phyloP scores from a whole-genome alignment of 2,888 invertebrate species.

The Poecilus cupreus region DNA sequence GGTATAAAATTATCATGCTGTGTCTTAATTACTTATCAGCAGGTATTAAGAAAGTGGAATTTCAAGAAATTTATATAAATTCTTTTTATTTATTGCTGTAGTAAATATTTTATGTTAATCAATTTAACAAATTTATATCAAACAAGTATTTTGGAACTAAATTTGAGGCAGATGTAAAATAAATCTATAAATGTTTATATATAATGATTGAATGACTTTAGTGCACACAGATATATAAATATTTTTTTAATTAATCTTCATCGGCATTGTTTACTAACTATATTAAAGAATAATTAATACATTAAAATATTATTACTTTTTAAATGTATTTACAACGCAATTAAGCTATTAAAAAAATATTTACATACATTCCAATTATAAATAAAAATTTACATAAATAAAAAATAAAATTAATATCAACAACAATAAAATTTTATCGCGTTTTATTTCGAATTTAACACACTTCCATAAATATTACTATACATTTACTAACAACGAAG shows the following conservation, averaged over 20 bases:
- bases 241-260: constrained; percentile 20
- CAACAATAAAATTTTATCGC: constrained; percentile 27
- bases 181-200: background rate
- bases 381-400: constrained; percentile 24
- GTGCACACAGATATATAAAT: constrained; percentile 2
- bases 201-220: constrained; percentile 23
- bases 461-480: background rate
- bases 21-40: constrained; percentile 32
- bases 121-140: too few species aligned
- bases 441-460: constrained; percentile 5
- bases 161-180: background rate
- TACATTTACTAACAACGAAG: background rate
- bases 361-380: background rate
- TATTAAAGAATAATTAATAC: constrained; percentile 10
- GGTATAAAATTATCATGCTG: constrained; percentile 11
- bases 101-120: constrained; percentile 1
- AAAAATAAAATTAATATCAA: constrained; percentile 26
- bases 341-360: constrained; percentile 20
- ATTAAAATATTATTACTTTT: constrained; percentile 10
- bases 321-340: constrained; percentile 8
- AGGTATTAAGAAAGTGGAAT: background rate
- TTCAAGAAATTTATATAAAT: background rate
- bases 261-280: background rate
- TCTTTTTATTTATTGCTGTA: background rate
- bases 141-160: too few species aligned